Percentiles rank a stretch among this genome's conserved stretches.
Conservation (phyloP, 2,797 vertebrate genomes). For the Fratercula arctica region DNA sequence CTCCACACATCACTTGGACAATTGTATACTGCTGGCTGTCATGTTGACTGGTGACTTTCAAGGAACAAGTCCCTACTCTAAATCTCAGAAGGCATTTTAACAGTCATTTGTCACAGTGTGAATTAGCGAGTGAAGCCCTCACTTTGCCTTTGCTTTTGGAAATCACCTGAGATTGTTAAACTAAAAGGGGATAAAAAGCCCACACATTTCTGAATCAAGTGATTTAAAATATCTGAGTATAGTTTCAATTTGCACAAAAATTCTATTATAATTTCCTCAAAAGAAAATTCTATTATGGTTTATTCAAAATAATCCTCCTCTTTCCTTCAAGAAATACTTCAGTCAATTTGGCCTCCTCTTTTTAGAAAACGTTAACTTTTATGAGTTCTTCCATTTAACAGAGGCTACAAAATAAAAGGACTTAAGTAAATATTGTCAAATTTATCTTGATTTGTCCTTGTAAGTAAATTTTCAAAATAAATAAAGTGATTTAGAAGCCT, state of each 20-base stretch:
- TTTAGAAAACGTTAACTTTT: neutral
- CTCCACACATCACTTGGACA: slow-evolving; percentile 28
- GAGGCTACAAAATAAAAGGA: neutral
- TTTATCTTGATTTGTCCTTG: neutral
- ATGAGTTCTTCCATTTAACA: neutral
- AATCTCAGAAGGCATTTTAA: slow-evolving; percentile 54
- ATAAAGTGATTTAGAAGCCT: neutral
- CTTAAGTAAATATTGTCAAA: neutral
- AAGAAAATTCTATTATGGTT: neutral
- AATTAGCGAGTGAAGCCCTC: slow-evolving; percentile 51
- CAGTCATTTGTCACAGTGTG: slow-evolving; percentile 49
- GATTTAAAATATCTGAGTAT: slow-evolving; percentile 23
- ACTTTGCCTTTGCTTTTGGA: slow-evolving; percentile 42
- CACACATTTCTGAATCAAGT: slow-evolving; percentile 17
- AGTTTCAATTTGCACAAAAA: slow-evolving; percentile 9
- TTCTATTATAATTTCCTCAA: slow-evolving; percentile 1
- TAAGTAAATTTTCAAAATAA: neutral
- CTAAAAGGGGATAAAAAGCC: slow-evolving; percentile 15
- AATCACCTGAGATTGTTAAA: slow-evolving; percentile 42
- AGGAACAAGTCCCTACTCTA: slow-evolving; percentile 13
- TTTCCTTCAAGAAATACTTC: neutral
- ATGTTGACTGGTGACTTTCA: slow-evolving; percentile 33
- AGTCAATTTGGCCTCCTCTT: neutral
- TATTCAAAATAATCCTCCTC: slow-evolving; percentile 8
- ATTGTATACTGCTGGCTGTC: slow-evolving; percentile 34